Evolutionary conservation across 1,140 invertebrate species (phyloP), one percentile per base, ranked within the genome.

Genomic region (Drosophila bocki): DNA sequence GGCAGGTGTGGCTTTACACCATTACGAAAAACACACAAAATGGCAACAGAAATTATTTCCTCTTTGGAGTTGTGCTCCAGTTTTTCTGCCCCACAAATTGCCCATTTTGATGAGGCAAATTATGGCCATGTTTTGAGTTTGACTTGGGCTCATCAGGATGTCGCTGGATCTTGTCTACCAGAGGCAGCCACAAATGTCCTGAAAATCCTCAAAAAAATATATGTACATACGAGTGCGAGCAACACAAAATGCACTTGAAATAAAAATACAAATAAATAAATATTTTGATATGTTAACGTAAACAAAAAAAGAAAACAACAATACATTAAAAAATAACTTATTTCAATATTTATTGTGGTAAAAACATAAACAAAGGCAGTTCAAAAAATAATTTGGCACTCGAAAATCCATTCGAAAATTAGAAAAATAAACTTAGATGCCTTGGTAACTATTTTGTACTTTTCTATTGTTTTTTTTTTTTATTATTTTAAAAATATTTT

Each of bases 61-160:
- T 29, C 7, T 64, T 42, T 17, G 17, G 15, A 62, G 39, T 17
- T 64, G 26, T 63, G 44, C 35, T 65, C n/a, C 41, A 63, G 22
- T 50, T 54, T 19, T 37, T 54, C 32, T 32, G 12, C 17, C 64
- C 41, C 57, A 56, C 78, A 82, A 81, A 85, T 86, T 86, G 78
- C 57, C 78, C 69, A 78, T 81, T 75, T 81, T 81, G 69, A 86
- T 82, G 69, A 71, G 65, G 69, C 82, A 85, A 79, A 86, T 85
- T 78, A 82, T 69, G 70, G 68, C 15, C 65, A 78, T 75, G 58
- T 86, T 80, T 71, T n/a, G 60, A 54, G 61, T 75, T 60, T 78
- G 57, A 50, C 53, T 70, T 70, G 62, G 42, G 59, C 58, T 71
- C 29, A 45, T 50, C 62, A 71, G 51, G 53, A 64, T 64, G 60